Percentiles rank a stretch among this genome's conserved stretches.
These are phyloP conservation scores for Spea bombifrons DNA, from an alignment of 2,113 vertebrate genomes.

Conservation along the genomic window DNA sequence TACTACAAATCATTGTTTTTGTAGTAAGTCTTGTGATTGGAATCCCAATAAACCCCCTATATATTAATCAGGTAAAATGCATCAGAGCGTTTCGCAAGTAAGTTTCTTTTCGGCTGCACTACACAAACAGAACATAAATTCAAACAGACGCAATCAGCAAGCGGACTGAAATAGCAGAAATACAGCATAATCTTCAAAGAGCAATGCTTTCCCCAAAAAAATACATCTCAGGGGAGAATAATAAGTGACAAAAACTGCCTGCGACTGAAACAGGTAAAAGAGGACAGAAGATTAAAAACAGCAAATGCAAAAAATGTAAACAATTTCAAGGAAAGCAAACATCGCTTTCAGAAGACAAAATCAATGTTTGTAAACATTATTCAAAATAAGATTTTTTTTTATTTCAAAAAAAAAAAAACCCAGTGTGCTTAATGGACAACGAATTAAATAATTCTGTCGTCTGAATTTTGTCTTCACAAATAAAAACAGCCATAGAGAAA, in stretches of 20 bases:
- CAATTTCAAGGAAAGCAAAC: neutral
- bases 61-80: slow-evolving; percentile 9
- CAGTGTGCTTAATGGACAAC: no score
- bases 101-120: slow-evolving; percentile 5
- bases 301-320: neutral
- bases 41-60: neutral
- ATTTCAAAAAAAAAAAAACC: no score
- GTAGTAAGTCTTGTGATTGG: slow-evolving; percentile 8
- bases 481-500: no score
- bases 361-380: slow-evolving; percentile 11
- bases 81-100: neutral
- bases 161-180: slow-evolving; percentile 4
- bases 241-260: slow-evolving; percentile 1
- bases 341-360: neutral
- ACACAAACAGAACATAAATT: slow-evolving; percentile 9
- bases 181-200: slow-evolving; percentile 32
- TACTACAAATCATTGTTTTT: neutral
- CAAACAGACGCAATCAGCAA: slow-evolving; percentile 30
- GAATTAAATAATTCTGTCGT: no score
- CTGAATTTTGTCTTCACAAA: no score
- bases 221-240: slow-evolving; percentile 32
- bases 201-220: slow-evolving; percentile 5
- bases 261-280: slow-evolving; percentile 1
- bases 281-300: neutral
- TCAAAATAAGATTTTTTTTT: no score